A percentile compares a stretch with the other conserved stretches of the same genome.
Evolutionary conservation across 2,113 vertebrate genomes (phyloP).

Genomic region (Himantopus leucocephalus): DNA sequence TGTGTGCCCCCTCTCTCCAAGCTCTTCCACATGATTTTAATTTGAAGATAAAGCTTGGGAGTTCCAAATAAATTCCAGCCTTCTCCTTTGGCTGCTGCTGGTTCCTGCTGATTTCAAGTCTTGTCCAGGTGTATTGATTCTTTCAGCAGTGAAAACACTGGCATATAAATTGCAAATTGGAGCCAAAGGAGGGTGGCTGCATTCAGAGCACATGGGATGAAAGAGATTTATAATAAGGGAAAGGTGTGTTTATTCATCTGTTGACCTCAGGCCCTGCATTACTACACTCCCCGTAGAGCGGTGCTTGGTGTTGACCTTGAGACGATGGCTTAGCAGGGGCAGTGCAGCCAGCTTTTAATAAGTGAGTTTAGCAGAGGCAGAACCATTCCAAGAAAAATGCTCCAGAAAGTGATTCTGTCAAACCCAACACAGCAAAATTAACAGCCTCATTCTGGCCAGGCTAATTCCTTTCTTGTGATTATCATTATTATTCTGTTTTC

Average conservation of each 20-base stretch:
- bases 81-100: neutral
- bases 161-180: neutral
- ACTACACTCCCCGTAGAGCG: neutral
- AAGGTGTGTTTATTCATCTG: neutral
- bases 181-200: neutral
- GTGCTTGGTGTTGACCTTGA: neutral
- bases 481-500: constrained; percentile 1
- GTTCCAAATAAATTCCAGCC: neutral
- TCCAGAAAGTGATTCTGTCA: neutral
- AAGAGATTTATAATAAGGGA: neutral
- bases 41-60: neutral
- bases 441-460: neutral
- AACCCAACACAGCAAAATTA: neutral
- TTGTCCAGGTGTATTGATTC: constrained; percentile 13
- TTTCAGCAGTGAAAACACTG: neutral
- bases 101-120: neutral
- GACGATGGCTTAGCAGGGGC: neutral
- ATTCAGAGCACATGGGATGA: neutral
- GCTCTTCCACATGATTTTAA: neutral
- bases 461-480: neutral
- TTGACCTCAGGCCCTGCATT: neutral
- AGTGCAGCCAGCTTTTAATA: neutral
- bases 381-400: neutral
- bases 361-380: neutral
- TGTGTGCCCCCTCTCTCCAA: neutral